Base-by-base conservation (phyloP, 1,140 invertebrate genomes). In the Dufourea novaeangliae region DNA sequence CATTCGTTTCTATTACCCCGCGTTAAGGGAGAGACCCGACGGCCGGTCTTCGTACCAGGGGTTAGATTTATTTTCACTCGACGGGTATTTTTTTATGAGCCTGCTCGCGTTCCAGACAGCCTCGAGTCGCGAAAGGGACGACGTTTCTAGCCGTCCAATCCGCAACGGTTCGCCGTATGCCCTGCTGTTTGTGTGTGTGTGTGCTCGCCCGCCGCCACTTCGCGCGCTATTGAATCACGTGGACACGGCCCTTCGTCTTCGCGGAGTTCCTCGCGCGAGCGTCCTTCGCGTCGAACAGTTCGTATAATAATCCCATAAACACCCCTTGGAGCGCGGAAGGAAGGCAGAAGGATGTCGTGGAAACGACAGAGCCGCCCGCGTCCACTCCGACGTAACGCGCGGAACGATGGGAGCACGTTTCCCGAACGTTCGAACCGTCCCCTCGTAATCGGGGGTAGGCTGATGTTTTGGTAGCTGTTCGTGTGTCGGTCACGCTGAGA, bases 301-400 rank as follows among this genome's bases (percentile, higher is more conserved):
- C 87, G 91, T 87, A 92, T 92, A 92, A 92, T 92, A 92, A 91
- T 92, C 90, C 91, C 91, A 92, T 92, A 92, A 92, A 92, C 91
- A 91, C 91, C 91, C 91, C 84, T 79, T 72, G 67, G 46, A 57
- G 37, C 39, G 41, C 25, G 50, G 44, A 44, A 32, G 50, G 37
- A 84, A 71, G 76, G 71, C 61, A 46, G 22, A 46, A 39, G 54
- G 29, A 20, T 32, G 12, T 39, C 44, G 37, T 20, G 50, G 62
- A 59, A 71, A 39, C 59, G 72, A 82, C 82, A 76, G 82, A 79
- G 86, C 69, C 78, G 46, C 68, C 69, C 78, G 46, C 68, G 80
- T 74, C 83, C 82, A 79, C 78, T 85, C 84, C 29, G 37, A 37
- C 75, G 83, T 88, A 82, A 87, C 86, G 88, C 87, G 88, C 88